These are phyloP conservation scores for Alligator sinensis DNA, from an alignment of 2,113 vertebrate species.

Conservation along the genomic window DNA sequence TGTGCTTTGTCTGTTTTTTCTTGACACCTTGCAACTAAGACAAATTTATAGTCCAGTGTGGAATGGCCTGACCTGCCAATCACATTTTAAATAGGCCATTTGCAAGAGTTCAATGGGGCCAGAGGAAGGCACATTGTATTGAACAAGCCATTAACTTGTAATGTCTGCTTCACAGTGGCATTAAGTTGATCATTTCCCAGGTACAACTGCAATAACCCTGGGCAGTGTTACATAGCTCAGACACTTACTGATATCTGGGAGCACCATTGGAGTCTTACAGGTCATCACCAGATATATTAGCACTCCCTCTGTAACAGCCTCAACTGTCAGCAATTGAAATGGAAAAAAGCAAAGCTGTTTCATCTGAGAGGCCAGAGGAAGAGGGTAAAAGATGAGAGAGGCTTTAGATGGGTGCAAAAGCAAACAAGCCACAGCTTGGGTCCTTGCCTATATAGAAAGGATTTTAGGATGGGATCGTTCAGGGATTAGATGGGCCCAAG, in stretches of 20 bases:
- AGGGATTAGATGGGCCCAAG: background rate
- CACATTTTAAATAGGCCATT: background rate
- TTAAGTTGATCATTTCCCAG: constrained; percentile 36
- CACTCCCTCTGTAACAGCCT: background rate
- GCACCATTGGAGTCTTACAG: background rate
- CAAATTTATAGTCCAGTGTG: background rate
- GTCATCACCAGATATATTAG: background rate
- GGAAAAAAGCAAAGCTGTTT: background rate
- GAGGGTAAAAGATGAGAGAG: background rate
- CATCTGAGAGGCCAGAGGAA: background rate
- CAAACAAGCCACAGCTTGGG: rapidly evolving
- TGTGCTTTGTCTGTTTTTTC: background rate
- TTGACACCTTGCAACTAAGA: background rate
- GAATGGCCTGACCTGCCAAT: background rate
- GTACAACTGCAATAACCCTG: background rate
- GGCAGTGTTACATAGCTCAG: background rate
- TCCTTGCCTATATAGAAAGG: background rate
- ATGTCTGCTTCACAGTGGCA: constrained; percentile 16
- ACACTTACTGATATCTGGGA: background rate
- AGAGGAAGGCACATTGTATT: background rate
- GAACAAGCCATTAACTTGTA: constrained; percentile 41
- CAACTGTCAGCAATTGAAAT: background rate
- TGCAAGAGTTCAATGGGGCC: background rate
- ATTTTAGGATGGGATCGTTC: background rate
- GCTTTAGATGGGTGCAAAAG: background rate